A percentile compares a stretch with the other conserved stretches of the same genome.
Evolutionary conservation across 2,797 vertebrate species (phyloP).

Genomic region (Typhlichthys subterraneus): DNA sequence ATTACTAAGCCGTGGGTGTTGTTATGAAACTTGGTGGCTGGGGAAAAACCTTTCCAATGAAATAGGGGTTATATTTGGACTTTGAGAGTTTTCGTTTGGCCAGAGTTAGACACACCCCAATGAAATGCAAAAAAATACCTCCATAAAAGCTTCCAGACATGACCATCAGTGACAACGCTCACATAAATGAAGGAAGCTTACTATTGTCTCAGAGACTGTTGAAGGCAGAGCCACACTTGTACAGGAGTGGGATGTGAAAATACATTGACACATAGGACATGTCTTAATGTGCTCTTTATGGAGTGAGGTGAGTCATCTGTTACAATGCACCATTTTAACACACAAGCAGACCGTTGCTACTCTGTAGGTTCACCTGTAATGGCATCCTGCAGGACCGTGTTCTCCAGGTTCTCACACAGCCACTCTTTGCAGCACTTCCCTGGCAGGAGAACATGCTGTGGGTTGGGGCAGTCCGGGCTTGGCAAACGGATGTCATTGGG

Average conservation of each 20-base stretch:
- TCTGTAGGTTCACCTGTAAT: slow-evolving; percentile 68
- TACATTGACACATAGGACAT: slow-evolving; percentile 22
- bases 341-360: not conserved
- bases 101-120: slow-evolving; percentile 56
- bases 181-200: slow-evolving; percentile 27
- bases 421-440: slow-evolving; percentile 94
- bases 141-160: slow-evolving; percentile 69
- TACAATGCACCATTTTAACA: not conserved
- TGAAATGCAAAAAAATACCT: slow-evolving; percentile 52
- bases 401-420: slow-evolving; percentile 84
- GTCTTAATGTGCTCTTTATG: slow-evolving; percentile 1
- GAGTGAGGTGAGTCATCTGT: not conserved
- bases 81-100: slow-evolving; percentile 51
- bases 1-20: slow-evolving; percentile 43
- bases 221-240: slow-evolving; percentile 22
- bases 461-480: slow-evolving; percentile 85
- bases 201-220: slow-evolving; percentile 27
- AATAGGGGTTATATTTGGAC: slow-evolving; percentile 59
- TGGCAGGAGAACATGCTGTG: slow-evolving; percentile 77
- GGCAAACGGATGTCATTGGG: slow-evolving; percentile 79
- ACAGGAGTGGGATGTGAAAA: slow-evolving; percentile 5
- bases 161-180: slow-evolving; percentile 54
- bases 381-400: slow-evolving; percentile 68
- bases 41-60: slow-evolving; percentile 37
- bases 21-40: slow-evolving; percentile 59